Percentiles rank a stretch among this genome's conserved stretches.
These are phyloP conservation scores for Zhuqinia jingwanae DNA, from an alignment of 2,888 invertebrate genomes.

Conservation along the genomic window DNA sequence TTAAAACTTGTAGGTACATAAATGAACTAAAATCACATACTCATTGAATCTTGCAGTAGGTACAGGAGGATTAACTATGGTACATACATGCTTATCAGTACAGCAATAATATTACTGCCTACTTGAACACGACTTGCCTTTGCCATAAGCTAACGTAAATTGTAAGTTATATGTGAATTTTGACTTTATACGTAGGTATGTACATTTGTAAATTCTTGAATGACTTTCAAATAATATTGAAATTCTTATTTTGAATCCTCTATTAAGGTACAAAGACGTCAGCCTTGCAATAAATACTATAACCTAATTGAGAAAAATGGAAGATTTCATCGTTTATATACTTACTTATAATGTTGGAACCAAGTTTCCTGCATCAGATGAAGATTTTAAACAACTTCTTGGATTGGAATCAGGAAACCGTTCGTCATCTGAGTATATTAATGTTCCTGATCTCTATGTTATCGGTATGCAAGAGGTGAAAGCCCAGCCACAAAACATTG, in stretches of 20 bases:
- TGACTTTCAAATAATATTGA: no score
- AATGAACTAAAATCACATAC: no score
- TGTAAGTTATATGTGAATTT: no score
- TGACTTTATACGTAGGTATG: no score
- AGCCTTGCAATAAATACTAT: neutral
- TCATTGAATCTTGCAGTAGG: no score
- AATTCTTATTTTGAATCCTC: neutral
- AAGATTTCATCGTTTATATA: conserved; percentile 84
- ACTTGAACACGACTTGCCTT: no score
- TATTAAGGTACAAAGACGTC: neutral
- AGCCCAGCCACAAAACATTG: conserved; percentile 91
- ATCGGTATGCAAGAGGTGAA: conserved; percentile 95
- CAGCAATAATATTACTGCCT: no score
- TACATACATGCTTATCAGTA: no score
- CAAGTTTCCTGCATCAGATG: conserved; percentile 85
- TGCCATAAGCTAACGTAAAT: no score
- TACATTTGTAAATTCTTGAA: no score
- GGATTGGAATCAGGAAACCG: conserved; percentile 85
- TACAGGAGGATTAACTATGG: no score
- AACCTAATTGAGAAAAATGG: conserved; percentile 65
- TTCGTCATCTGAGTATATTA: conserved; percentile 82
- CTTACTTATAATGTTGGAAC: conserved; percentile 96
- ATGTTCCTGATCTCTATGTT: conserved; percentile 91
- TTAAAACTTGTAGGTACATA: no score
- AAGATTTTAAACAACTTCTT: conserved; percentile 87